Percentiles rank a stretch among this genome's conserved stretches.
Conservation (phyloP, 1,140 invertebrate species). For the Acyrthosiphon pisum region DNA sequence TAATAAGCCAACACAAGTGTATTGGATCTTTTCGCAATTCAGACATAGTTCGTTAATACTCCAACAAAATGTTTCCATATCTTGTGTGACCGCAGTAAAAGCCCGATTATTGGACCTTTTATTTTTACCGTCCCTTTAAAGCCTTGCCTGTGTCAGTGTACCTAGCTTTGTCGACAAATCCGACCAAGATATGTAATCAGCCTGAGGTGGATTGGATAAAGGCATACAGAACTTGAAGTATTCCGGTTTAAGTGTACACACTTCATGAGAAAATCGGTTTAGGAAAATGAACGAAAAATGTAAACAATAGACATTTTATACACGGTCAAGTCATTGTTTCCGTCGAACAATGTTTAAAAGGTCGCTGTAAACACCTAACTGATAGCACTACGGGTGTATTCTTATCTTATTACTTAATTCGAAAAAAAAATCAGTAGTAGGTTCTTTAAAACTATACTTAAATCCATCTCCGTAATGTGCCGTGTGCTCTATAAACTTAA, state of each 20-base stretch:
- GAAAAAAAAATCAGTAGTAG: no score
- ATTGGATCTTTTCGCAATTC: no score
- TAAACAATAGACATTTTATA: no score
- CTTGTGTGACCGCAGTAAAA: background rate
- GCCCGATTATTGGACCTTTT: background rate
- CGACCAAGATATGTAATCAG: background rate
- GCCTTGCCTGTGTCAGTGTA: background rate
- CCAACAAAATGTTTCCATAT: background rate
- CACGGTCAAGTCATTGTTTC: no score
- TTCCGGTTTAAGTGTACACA: background rate
- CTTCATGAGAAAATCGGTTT: background rate
- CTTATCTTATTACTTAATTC: no score
- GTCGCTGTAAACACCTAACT: no score
- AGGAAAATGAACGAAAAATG: background rate
- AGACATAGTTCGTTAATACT: background rate
- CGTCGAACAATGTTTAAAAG: no score
- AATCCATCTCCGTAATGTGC: no score
- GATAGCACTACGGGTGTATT: no score
- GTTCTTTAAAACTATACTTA: no score
- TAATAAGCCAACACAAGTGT: no score
- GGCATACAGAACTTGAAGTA: background rate
- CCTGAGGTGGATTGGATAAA: background rate
- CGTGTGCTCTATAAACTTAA: background rate
- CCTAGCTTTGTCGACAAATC: background rate
- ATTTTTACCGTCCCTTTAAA: background rate